These are phyloP conservation scores for Fundulus diaphanus DNA, from an alignment of 2,797 vertebrate genomes.

Conservation along the genomic window DNA sequence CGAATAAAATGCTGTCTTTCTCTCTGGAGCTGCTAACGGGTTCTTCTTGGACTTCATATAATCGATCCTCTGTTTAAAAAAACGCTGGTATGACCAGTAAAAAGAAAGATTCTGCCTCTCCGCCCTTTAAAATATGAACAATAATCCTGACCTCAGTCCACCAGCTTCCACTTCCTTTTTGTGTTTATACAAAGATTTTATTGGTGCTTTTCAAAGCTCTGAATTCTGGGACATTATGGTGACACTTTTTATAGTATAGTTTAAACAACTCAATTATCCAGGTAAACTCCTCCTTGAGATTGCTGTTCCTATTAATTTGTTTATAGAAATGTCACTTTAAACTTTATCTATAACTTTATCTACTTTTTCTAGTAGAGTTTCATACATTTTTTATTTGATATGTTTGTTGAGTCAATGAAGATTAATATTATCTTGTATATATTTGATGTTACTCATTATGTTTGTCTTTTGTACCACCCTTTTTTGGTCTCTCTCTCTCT, in stretches of 20 bases:
- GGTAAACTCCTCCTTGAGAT: neutral
- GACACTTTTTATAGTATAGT: neutral
- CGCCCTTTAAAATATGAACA: neutral
- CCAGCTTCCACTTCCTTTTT: neutral
- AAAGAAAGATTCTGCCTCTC: neutral
- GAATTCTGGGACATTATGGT: neutral
- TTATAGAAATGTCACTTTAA: too few relatives aligned
- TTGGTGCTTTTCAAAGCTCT: neutral
- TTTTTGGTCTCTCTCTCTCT: too few relatives aligned
- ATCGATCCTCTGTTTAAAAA: neutral
- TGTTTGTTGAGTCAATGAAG: neutral
- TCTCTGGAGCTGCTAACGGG: neutral
- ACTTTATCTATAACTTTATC: too few relatives aligned
- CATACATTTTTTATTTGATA: too few relatives aligned
- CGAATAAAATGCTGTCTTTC: slow-evolving; percentile 10
- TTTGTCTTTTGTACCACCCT: neutral
- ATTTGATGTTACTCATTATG: neutral
- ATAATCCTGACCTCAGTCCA: neutral
- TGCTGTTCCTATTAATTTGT: neutral
- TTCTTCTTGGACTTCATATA: neutral
- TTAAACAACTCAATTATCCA: neutral
- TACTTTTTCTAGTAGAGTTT: neutral
- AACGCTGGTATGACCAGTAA: neutral
- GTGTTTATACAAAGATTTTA: neutral
- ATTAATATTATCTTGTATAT: neutral